Base-by-base conservation (phyloP, 2,797 vertebrate species). In the Triplophysa bombifrons region DNA sequence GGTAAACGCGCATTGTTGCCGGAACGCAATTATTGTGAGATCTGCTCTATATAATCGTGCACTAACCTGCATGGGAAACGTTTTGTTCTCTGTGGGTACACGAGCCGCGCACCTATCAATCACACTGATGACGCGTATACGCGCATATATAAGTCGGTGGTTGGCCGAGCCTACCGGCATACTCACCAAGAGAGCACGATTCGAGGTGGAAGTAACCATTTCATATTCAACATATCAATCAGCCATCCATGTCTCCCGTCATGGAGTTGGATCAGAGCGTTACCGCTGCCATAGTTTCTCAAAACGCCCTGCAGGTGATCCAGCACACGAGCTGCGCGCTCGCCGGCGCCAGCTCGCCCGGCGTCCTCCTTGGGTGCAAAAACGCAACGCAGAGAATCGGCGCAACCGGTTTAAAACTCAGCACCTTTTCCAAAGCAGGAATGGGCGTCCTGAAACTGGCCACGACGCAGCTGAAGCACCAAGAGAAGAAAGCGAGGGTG, bases 361-460 rank as follows among this genome's bases (percentile, higher is more conserved):
- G 86, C 76, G 78, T 91, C 13, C 41, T 90, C 1, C 64, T 91
- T 63, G 87, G 91, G 9, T 92, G 90, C 82, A 90, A 83, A 83
- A 90, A 72, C 82, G 88, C 88, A 3, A 87, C 91, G 3, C 90
- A 93, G 78, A 87, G 88, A 51, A 80, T 92, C 14, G 86, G 78
- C 65, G 87, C 88, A 0, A 85, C 88, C 0, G 88, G 90, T 5
- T 84, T 93, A 13, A 93, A 78, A 14, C 50, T 83, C 20, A 78
- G 69, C 73, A 58, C 58, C 46, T 78, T 88, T 22, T 85, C 85
- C 64, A 87, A 92, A 87, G 87, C 88, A 0, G 91, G 93, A 0
- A 84, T 93, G 84, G 91, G 91, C 10, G 85, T 93, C 7, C 84
- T 93, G 0, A 92, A 92, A 81, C 78, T 92, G 58, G 90, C 88